Percentiles rank a stretch among this genome's conserved stretches.
Conservation (phyloP, 2,797 vertebrate species). For the Fringilla coelebs region DNA sequence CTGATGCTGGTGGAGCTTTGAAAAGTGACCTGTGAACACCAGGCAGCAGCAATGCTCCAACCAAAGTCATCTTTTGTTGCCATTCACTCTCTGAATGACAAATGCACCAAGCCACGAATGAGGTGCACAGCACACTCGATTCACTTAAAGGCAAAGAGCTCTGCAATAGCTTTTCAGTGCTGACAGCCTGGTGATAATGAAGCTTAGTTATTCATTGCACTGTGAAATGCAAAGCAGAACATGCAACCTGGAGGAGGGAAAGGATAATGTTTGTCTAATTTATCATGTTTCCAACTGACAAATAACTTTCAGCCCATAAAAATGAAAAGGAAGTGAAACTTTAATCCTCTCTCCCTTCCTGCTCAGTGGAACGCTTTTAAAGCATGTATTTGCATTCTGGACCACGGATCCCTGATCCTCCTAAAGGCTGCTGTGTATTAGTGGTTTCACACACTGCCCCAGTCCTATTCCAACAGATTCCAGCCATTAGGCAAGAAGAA, state of each 20-base stretch:
- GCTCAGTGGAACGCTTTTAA: constrained; percentile 38
- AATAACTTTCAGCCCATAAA: constrained; percentile 44
- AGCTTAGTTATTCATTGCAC: constrained; percentile 40
- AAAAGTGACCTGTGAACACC: background rate
- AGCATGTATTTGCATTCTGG: constrained; percentile 41
- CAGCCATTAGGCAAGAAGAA: constrained; percentile 20
- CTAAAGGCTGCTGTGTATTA: background rate
- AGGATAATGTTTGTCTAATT: constrained; percentile 58
- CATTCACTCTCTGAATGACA: background rate
- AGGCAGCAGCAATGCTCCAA: background rate
- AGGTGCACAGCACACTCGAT: background rate
- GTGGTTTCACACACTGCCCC: constrained; percentile 34
- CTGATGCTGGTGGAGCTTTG: background rate
- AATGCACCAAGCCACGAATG: background rate
- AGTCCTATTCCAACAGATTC: background rate
- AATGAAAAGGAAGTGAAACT: constrained; percentile 45
- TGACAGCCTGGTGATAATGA: constrained; percentile 57
- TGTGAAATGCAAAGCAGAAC: constrained; percentile 47
- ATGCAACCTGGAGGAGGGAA: constrained; percentile 50
- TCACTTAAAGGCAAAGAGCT: constrained; percentile 6
- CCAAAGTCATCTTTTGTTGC: background rate
- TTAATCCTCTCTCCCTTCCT: constrained; percentile 45
- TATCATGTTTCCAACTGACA: constrained; percentile 63
- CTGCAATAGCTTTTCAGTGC: constrained; percentile 10
- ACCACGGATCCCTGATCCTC: constrained; percentile 18